These are phyloP conservation scores for Marronus borbonicus DNA, from an alignment of 2,888 invertebrate genomes.

Conservation along the genomic window DNA sequence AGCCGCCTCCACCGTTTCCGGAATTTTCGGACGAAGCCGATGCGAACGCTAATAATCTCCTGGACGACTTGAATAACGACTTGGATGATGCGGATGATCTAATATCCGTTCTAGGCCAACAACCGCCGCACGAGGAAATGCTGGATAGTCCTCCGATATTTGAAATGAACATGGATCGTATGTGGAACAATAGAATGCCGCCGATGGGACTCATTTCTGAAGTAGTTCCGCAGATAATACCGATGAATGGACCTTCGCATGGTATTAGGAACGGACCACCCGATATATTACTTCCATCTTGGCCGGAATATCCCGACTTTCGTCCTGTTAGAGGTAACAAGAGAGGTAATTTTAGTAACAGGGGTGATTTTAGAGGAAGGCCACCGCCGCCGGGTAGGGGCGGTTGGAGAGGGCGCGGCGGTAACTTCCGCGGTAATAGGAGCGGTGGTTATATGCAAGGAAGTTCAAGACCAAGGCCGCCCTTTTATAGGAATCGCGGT, in stretches of 20 bases:
- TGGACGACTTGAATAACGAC: constrained; percentile 66
- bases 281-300: constrained; percentile 24
- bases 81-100: constrained; percentile 57
- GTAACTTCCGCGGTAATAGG: constrained; percentile 52
- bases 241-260: constrained; percentile 26
- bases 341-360: constrained; percentile 60
- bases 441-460: constrained; percentile 44
- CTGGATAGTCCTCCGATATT: constrained; percentile 15
- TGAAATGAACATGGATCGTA: constrained; percentile 20
- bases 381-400: constrained; percentile 38
- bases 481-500: constrained; percentile 48
- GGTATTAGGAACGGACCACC: constrained; percentile 41
- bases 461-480: constrained; percentile 27
- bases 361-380: constrained; percentile 57
- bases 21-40: constrained; percentile 65
- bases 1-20: constrained; percentile 68
- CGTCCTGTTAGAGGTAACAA: constrained; percentile 55
- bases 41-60: constrained; percentile 66
- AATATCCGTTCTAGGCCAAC: constrained; percentile 38
- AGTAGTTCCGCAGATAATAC: constrained; percentile 3
- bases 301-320: constrained; percentile 43
- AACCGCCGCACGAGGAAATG: constrained; percentile 17
- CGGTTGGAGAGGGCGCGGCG: constrained; percentile 48
- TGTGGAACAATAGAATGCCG: constrained; percentile 40
- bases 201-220: neutral